Base-by-base conservation (phyloP, 2,888 invertebrate genomes). In the Acrobasis suavella region DNA sequence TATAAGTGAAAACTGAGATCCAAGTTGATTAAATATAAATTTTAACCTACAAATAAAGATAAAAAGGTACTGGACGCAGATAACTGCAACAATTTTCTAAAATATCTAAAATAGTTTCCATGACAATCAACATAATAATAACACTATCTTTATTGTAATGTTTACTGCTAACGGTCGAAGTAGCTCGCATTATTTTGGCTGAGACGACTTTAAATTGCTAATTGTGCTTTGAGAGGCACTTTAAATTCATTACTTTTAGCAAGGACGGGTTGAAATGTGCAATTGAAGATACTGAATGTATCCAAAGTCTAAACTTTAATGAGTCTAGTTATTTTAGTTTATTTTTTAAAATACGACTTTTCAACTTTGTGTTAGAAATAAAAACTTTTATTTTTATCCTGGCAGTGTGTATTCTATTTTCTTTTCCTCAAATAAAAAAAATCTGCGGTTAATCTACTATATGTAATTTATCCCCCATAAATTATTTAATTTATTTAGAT, bases 171-270 rank as follows among this genome's bases (percentile, higher is more conserved):
- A 54, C 37, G 15, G n/a, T 38, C 3, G 52, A 52, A 52, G 14
- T 52, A 37, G 14, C 37, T 52, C n/a, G 52, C n/a, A 14, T 52
- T 37, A 52, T 52, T 46, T 46, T 46, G 14, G 46, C 46, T 52
- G 38, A 38, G 55, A 51, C 22, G 22, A 9, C 55, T 55, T 55
- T n/a, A 55, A 55, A 38, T 55, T 15, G 55, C 55, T 15, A 38
- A 38, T 15, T 9, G 2, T 38, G 16, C 38, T 15, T 15, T 38
- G 38, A 55, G 16, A 16, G 55, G 16, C 16, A 55, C 55, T 55
- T 55, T 55, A 38, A n/a, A 55, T 55, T 55, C 55, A 55, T 38
- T 55, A 55, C 3, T 32, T 10, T 46, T 46, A 14, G 46, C 46
- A 7, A 38, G 9, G 9, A 38, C 38, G 55, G 8, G 9, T 39